Evolutionary conservation across 2,888 invertebrate genomes (phyloP).

Genomic region (Tridacna gigas): DNA sequence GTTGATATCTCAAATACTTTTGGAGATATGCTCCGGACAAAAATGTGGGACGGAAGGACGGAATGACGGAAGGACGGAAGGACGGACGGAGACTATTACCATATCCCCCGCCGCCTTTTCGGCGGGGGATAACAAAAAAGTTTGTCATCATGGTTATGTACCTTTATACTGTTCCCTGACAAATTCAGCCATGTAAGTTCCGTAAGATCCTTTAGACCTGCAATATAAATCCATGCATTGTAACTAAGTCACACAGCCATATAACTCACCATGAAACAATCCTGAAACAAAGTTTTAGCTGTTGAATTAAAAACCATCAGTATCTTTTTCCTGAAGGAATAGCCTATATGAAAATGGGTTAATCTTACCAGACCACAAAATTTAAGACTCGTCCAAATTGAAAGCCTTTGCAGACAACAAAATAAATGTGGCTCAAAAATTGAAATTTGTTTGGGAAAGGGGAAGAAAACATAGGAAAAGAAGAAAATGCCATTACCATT

Average conservation of each 20-base stretch:
- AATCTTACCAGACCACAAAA: neutral
- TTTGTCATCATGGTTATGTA: conserved; percentile 75
- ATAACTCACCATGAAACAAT: neutral
- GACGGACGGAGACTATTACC: no score
- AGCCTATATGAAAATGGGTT: no score
- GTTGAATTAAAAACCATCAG: no score
- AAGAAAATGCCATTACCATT: no score
- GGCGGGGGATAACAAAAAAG: no score
- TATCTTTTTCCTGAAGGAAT: no score
- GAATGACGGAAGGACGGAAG: no score
- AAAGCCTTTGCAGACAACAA: conserved; percentile 6
- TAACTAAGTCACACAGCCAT: neutral
- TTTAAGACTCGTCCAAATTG: neutral
- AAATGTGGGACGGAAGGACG: no score
- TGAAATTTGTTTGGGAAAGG: neutral
- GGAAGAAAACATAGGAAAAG: neutral
- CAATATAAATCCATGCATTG: conserved; percentile 34
- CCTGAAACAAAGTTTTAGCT: no score
- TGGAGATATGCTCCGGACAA: no score
- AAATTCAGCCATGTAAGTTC: conserved; percentile 93
- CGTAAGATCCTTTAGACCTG: conserved; percentile 91
- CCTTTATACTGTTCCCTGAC: conserved; percentile 95
- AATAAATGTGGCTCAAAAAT: neutral
- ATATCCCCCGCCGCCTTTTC: no score
- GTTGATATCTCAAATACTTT: no score